Conservation (phyloP, 2,888 invertebrate species). For the Drosophila ustulata region DNA sequence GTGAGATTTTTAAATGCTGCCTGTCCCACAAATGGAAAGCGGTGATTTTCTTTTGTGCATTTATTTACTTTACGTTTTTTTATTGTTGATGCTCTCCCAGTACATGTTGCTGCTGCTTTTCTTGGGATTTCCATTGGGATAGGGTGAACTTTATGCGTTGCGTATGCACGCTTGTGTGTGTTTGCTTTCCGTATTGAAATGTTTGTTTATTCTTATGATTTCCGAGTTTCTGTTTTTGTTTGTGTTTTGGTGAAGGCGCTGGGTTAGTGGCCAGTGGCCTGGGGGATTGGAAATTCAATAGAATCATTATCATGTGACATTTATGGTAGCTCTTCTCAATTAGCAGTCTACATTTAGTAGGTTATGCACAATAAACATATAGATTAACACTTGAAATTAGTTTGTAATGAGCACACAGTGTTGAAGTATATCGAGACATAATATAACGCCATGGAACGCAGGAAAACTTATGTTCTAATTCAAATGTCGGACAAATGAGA, state of each 20-base stretch:
- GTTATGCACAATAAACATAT: slow-evolving; percentile 40
- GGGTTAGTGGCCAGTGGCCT: slow-evolving; percentile 1
- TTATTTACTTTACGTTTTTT: slow-evolving; percentile 57
- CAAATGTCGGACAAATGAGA: not conserved
- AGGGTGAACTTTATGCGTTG: slow-evolving; percentile 32
- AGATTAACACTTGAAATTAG: slow-evolving; percentile 48
- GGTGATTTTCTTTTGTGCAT: slow-evolving; percentile 62
- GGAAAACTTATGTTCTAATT: not conserved
- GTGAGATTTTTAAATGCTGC: slow-evolving; percentile 44
- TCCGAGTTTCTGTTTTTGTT: slow-evolving; percentile 34
- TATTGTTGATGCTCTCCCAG: slow-evolving; percentile 18
- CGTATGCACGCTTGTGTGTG: not conserved
- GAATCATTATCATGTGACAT: slow-evolving; percentile 47
- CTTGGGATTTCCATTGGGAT: slow-evolving; percentile 36
- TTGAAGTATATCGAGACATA: slow-evolving; percentile 25
- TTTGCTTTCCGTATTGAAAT: slow-evolving; percentile 36
- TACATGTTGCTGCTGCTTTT: slow-evolving; percentile 9
- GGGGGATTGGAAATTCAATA: slow-evolving; percentile 11
- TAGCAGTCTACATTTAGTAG: slow-evolving; percentile 22
- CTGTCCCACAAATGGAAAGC: slow-evolving; percentile 43
- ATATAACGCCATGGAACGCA: not conserved
- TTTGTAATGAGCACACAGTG: slow-evolving; percentile 24
- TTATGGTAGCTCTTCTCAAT: slow-evolving; percentile 46
- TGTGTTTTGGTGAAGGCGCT: slow-evolving; percentile 26
- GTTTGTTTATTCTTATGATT: slow-evolving; percentile 49